Conservation (phyloP, 1,140 invertebrate species). For the Delia radicum region DNA sequence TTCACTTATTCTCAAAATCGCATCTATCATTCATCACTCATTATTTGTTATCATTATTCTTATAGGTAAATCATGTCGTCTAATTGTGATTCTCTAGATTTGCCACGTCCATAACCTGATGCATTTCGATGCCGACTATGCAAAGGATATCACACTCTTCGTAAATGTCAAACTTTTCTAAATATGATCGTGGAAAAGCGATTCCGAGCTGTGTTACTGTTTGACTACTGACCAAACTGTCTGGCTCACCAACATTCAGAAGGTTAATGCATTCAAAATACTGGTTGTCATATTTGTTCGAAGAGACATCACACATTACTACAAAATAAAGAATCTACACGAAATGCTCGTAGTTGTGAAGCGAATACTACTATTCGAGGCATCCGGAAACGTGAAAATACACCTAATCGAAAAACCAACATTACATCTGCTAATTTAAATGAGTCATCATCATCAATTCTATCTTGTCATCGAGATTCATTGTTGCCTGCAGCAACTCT, state of each 20-base stretch:
- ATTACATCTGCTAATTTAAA: background rate
- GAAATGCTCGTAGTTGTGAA: background rate
- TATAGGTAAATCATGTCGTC: background rate
- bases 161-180: background rate
- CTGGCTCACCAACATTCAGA: background rate
- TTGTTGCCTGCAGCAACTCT: background rate
- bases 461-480: background rate
- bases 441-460: background rate
- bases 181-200: background rate
- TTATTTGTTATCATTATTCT: background rate
- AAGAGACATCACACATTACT: background rate
- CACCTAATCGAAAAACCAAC: background rate
- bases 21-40: background rate
- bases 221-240: background rate
- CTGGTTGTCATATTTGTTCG: background rate
- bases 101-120: background rate
- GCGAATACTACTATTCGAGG: background rate
- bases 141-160: background rate
- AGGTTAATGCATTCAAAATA: background rate
- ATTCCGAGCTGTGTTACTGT: background rate
- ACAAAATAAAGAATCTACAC: background rate
- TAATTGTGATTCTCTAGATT: background rate
- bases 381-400: background rate
- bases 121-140: background rate
- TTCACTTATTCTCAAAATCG: too few species aligned